Evolutionary conservation across 2,797 vertebrate species (phyloP).

Genomic region (Heliangelus exortis): DNA sequence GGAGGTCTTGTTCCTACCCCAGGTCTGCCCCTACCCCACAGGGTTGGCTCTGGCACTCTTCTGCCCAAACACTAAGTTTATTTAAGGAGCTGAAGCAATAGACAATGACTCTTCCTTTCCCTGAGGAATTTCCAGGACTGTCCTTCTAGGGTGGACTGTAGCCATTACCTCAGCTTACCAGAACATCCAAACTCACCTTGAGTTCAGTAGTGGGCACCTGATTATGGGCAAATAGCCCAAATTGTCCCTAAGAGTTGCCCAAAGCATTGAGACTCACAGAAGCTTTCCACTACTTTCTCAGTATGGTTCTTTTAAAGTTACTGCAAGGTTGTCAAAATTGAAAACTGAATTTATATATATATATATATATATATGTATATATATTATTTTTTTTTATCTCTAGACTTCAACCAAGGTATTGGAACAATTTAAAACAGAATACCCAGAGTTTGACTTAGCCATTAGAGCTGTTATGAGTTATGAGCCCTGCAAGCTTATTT

Average conservation of each 20-base stretch:
- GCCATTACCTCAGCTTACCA: background rate
- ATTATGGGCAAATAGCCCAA: background rate
- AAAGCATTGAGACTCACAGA: background rate
- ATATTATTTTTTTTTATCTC: background rate
- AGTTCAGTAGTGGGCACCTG: background rate
- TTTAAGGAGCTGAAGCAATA: background rate
- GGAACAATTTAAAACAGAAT: background rate
- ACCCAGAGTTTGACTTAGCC: background rate
- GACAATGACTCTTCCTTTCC: background rate
- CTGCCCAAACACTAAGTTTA: background rate
- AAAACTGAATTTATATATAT: background rate
- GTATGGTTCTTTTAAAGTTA: background rate
- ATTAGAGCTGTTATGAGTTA: background rate
- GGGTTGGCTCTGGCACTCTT: background rate
- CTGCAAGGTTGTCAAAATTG: background rate
- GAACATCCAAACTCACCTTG: background rate
- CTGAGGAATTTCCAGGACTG: background rate
- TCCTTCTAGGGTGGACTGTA: background rate
- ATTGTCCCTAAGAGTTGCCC: background rate
- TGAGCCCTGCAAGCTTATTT: constrained; percentile 18
- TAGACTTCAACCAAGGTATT: background rate
- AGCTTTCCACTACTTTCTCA: background rate
- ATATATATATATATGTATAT: background rate
- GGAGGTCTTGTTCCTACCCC: background rate
- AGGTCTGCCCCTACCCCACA: background rate